Conservation (phyloP, 2,113 vertebrate genomes). For the Tapirus terrestris region DNA sequence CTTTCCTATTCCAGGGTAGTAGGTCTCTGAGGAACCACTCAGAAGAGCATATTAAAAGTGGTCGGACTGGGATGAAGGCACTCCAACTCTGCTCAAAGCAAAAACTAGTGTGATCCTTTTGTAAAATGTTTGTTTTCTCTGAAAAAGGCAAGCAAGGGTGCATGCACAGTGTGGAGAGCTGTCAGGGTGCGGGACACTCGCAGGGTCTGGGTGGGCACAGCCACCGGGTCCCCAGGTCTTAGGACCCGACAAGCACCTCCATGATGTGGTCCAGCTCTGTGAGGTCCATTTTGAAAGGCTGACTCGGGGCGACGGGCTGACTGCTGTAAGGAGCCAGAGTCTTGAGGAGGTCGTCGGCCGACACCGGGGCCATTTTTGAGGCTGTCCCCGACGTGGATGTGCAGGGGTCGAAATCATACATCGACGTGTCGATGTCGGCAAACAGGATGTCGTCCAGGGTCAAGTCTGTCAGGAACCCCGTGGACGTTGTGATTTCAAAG, state of each 20-base stretch:
- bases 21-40: slow-evolving; percentile 88
- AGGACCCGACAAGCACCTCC: slow-evolving; percentile 99
- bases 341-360: slow-evolving; percentile 96
- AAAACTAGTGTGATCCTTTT: slow-evolving; percentile 91
- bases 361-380: slow-evolving; percentile 94
- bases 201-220: slow-evolving; percentile 78
- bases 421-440: slow-evolving; percentile 99
- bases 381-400: slow-evolving; percentile 89
- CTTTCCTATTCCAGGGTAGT: slow-evolving; percentile 83
- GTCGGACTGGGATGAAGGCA: slow-evolving; percentile 97
- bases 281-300: slow-evolving; percentile 99
- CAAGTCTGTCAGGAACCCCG: slow-evolving; percentile 98
- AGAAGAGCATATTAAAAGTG: slow-evolving; percentile 90
- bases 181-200: slow-evolving; percentile 79
- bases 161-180: slow-evolving; percentile 96
- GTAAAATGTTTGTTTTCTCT: slow-evolving; percentile 85
- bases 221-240: slow-evolving; percentile 82
- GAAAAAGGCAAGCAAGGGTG: slow-evolving; percentile 94
- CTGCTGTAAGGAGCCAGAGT: slow-evolving; percentile 94
- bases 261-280: slow-evolving; percentile 99
- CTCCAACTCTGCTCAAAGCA: slow-evolving; percentile 95
- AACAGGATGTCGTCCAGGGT: slow-evolving; percentile 98
- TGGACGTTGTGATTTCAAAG: slow-evolving; percentile 93
- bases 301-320: slow-evolving; percentile 94
- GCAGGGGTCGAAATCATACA: slow-evolving; percentile 99